phyloP scores from a whole-genome alignment of 2,113 vertebrate species.

The Dromaius novaehollandiae region DNA sequence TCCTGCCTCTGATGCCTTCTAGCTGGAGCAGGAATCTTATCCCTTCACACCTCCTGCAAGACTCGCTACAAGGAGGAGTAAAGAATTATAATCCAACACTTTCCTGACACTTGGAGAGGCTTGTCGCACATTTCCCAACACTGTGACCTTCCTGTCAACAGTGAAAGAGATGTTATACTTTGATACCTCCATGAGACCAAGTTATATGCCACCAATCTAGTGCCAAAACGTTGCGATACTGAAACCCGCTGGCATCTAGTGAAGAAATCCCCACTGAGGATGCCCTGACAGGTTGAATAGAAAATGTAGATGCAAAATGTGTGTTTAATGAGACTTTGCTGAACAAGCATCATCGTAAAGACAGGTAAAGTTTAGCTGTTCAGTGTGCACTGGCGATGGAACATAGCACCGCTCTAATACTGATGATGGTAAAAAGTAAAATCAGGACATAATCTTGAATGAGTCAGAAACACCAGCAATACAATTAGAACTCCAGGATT shows the following conservation, averaged over 20 bases:
- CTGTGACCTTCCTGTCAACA: background rate
- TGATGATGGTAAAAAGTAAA: background rate
- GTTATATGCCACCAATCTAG: fast-evolving
- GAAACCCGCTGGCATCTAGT: background rate
- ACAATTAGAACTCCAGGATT: background rate
- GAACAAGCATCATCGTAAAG: fast-evolving
- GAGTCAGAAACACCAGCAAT: fast-evolving
- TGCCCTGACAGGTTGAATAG: background rate
- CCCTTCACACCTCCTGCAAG: background rate
- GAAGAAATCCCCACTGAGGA: background rate
- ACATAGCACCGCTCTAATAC: background rate
- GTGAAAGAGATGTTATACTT: background rate
- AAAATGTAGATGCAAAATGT: background rate
- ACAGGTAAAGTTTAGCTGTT: background rate
- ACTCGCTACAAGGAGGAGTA: background rate
- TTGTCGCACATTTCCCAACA: fast-evolving
- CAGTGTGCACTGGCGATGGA: background rate
- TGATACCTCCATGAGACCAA: background rate
- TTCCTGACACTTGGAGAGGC: background rate
- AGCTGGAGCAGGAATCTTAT: background rate
- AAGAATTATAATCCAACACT: background rate
- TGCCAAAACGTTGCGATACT: background rate
- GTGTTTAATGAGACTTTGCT: background rate
- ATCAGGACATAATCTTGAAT: fast-evolving
- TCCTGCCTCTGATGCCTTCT: background rate